Evolutionary conservation across 2,797 vertebrate species (phyloP).

Genomic region (Danionella dracula): DNA sequence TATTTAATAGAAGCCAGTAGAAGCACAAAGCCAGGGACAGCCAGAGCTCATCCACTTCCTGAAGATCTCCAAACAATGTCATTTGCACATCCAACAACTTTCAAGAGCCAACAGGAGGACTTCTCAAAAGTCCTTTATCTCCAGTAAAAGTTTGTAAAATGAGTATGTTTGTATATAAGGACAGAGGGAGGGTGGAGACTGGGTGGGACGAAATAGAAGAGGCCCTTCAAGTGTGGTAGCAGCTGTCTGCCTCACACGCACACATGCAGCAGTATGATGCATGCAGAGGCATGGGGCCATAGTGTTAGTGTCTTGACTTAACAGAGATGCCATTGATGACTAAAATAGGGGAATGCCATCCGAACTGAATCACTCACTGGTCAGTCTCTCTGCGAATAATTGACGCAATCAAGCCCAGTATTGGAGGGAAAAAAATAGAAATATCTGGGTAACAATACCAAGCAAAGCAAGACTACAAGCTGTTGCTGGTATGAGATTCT

Average conservation of each 20-base stretch:
- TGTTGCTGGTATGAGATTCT: neutral
- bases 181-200: constrained; percentile 63
- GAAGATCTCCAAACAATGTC: constrained; percentile 12
- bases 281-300: constrained; percentile 34
- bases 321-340: constrained; percentile 71
- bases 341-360: constrained; percentile 63
- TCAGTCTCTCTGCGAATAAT: constrained; percentile 46
- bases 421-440: constrained; percentile 8
- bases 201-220: constrained; percentile 55
- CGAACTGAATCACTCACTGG: constrained; percentile 60
- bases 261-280: constrained; percentile 23
- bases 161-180: constrained; percentile 36
- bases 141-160: constrained; percentile 27
- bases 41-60: neutral
- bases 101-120: constrained; percentile 24
- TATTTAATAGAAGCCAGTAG: neutral
- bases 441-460: neutral
- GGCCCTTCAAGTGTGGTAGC: constrained; percentile 59
- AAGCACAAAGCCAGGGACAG: too few species aligned
- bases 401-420: neutral
- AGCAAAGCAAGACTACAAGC: neutral
- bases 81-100: constrained; percentile 28
- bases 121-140: constrained; percentile 23
- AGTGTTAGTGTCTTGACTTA: constrained; percentile 48
- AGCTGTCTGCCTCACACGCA: constrained; percentile 54